Evolutionary conservation across 2,113 vertebrate genomes (phyloP).

Genomic region (Clarias macrocephalus): DNA sequence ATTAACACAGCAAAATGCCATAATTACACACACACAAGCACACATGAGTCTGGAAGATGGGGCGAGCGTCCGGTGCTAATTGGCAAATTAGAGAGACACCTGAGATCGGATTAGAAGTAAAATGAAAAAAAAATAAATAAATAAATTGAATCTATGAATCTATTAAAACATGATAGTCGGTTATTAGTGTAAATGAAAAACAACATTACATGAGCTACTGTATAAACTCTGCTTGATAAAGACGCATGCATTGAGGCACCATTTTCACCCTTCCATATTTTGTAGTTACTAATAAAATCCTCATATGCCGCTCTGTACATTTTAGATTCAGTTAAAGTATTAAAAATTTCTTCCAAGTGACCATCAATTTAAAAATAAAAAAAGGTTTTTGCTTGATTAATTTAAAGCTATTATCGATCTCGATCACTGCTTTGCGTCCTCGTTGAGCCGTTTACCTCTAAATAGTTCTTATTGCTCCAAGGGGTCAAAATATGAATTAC

Average conservation of each 20-base stretch:
- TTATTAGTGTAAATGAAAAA: background rate
- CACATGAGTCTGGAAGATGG: conserved; percentile 8
- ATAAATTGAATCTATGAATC: background rate
- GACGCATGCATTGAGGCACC: background rate
- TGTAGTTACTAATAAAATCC: background rate
- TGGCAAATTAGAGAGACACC: conserved; percentile 52
- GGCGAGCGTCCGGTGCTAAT: conserved; percentile 44
- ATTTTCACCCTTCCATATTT: background rate
- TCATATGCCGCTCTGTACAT: background rate
- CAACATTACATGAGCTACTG: background rate
- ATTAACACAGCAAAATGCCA: conserved; percentile 62
- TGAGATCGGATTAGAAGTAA: conserved; percentile 48
- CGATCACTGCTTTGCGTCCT: no score
- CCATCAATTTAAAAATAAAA: background rate
- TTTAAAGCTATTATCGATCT: background rate
- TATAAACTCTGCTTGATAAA: background rate
- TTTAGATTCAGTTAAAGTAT: background rate
- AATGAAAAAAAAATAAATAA: background rate
- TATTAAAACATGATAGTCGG: background rate
- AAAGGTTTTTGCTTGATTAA: background rate
- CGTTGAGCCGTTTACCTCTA: no score
- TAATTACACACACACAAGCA: conserved; percentile 61
- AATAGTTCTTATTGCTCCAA: background rate
- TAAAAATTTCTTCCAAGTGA: background rate
- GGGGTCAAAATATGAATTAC: background rate